Base-by-base conservation (phyloP, 2,888 invertebrate species). In the Tubulanus polymorphus region DNA sequence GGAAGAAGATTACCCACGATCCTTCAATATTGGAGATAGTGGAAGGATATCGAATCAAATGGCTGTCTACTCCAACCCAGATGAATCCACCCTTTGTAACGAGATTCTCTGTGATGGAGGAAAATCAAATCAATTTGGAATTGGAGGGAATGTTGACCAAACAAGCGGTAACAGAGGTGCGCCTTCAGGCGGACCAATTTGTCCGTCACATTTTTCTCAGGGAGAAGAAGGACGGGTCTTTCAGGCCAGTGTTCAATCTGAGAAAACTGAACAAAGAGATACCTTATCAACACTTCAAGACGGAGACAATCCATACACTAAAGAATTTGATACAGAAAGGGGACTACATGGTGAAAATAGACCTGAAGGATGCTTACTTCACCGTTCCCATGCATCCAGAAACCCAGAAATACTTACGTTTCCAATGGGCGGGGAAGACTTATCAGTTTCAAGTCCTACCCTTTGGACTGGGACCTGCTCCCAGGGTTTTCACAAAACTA, bases 311-410 rank as follows among this genome's bases (percentile, higher is more conserved):
- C 5, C 51, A 3, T 27, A 52, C 28, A 23, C 35, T 56, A 25
- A 52, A 29, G 28, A 27, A 47, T 20, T 23, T 56, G 23, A 6
- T 56, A 1, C 47, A 37, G 26, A 10, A 52, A 12, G 32, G 35
- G 3, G 53, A 56, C 27, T 56, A 12, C 25, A 53, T 56, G 56
- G 37, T 56, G n/a, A 56, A 56, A 30, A 20, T 53, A 25, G 53
- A 54, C 32, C 46, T 53, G 46, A 56, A 53, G 26, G 56, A 53
- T 37, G 54, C 56, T 23, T 59, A 59, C 37, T 57, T 54, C 47
- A 45, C 30, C 26, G 51, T 59, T 37, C 54, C 56, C 12, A 54
- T 56, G 1, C 18, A 25, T 15, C 6, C 23, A 26, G 25, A 23
- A 5, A 27, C 56, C 51, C 47, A 37, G 37, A 51, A 35, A 25